Evolutionary conservation across 2,797 vertebrate genomes (phyloP), one percentile per base, ranked within the genome.

Genomic region (Balearica regulorum): DNA sequence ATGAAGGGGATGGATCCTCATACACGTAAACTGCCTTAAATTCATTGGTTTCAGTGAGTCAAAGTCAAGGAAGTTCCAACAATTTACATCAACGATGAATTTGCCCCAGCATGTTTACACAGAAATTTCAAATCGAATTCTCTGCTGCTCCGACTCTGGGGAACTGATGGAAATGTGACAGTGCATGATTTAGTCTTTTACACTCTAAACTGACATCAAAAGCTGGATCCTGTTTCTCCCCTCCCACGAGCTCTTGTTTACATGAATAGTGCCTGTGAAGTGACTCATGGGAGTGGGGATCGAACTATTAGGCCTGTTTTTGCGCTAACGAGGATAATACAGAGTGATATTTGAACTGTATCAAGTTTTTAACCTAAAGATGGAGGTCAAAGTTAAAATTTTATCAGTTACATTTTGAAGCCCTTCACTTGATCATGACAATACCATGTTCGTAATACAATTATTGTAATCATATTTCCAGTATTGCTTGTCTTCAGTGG

Each of bases 361-460:
- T 90, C 58, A 71, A 81, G 75, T 96, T 97, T 96, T 96, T 46
- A 94, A 93, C 91, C 93, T 60, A 76, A 94, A 97, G 96, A 94
- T 60, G 85, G 96, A 95, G 96, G 97, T 96, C 97, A 97, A 93
- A 96, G 95, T 76, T 96, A 71, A 95, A 97, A 66, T 97, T 98
- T 98, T 93, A 96, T 97, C 96, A 87, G 96, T 92, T 96, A 92
- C 96, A 89, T 96, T 98, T 96, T 96, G 92, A 95, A 98, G 94
- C 91, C 93, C 75, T 96, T 97, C 96, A 87, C 91, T 97, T 96
- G 96, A 89, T 97, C 91, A 75, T 17, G 82, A 92, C 89, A 93
- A 90, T 94, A 90, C 89, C 73, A 54, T 69, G 76, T 92, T 97
- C 94, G 82, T 96, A 96, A 97, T 55, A 94, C 9, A 70, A 96